Evolutionary conservation across 2,113 vertebrate species (phyloP).

Genomic region (Ornithorhynchus anatinus): DNA sequence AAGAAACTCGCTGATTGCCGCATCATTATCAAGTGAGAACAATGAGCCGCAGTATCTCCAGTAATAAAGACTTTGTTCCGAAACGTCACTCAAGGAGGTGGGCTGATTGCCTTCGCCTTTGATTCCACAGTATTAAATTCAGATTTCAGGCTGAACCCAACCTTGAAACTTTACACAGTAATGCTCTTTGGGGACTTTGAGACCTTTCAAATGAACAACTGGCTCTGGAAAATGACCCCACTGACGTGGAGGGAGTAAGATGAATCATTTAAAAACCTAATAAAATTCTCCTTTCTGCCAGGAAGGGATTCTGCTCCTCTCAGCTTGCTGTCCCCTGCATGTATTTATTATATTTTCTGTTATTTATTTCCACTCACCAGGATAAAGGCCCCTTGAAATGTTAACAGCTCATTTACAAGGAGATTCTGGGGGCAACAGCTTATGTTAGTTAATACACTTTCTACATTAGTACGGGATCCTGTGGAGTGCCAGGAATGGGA

Average conservation of each 20-base stretch:
- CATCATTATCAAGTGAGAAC: conserved; percentile 8
- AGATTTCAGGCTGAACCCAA: conserved; percentile 51
- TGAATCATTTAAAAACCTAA: conserved; percentile 6
- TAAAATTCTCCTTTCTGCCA: background rate
- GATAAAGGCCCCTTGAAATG: background rate
- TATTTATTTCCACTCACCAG: background rate
- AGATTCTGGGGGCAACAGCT: conserved; percentile 1
- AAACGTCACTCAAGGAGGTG: conserved; percentile 5
- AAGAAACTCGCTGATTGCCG: background rate
- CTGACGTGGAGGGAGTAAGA: conserved; percentile 20
- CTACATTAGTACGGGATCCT: background rate
- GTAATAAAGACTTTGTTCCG: background rate
- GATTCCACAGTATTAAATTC: conserved; percentile 45
- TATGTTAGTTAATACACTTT: background rate
- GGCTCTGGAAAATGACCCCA: conserved; percentile 21
- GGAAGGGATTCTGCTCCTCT: conserved; percentile 20
- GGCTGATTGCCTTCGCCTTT: conserved; percentile 29
- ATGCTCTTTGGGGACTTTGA: conserved; percentile 41
- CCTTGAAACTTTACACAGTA: conserved; percentile 53
- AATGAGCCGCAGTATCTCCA: background rate
- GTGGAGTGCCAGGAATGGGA: background rate
- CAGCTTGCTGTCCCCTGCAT: conserved; percentile 4
- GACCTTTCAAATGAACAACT: conserved; percentile 37
- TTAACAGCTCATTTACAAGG: background rate
- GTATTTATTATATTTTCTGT: background rate